Evolutionary conservation across 1,140 invertebrate genomes (phyloP), one percentile per base, ranked within the genome.

Genomic region (Ceratitis capitata): DNA sequence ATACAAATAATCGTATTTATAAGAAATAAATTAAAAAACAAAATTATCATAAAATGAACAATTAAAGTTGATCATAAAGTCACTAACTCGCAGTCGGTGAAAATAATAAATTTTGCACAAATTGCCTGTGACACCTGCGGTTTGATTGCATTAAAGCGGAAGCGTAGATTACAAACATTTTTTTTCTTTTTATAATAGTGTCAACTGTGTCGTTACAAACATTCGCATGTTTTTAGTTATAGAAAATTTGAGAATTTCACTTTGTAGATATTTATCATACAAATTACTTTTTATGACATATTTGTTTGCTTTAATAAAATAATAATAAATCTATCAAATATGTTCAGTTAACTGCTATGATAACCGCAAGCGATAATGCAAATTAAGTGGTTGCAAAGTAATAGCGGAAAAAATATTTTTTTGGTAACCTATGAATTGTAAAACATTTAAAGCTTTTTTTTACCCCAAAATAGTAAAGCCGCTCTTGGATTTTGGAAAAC

Each of bases 81-180:
- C 61, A 69, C 12, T 32, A 3, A n/a, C n/a, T n/a, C 29, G 23
- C 2, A 35, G 32, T 6, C 61, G 29, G 61, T 35, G n/a, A 69
- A 69, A 69, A 7, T 35, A 69, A 69, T 39, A 19, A 69, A 69
- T 69, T 69, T 14, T 16, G 16, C 29, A 32, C 29, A 69, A 69
- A 69, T 35, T 69, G 61, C 26, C 61, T 35, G 61, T 69, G 61
- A 35, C 61, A 69, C 32, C 61, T 69, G 61, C 29, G 61, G 61
- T 69, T 69, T 69, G 10, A 39, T 19, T 29, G 61, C 61, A 39
- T 35, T 69, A 69, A 69, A 35, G 32, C 29, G 23, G 5, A 32
- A 35, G 19, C 32, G 39, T 26, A 61, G 23, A 14, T 61, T 32
- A 10, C n/a, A 69, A 32, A 69, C 19, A 39, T 35, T 1, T 69